Evolutionary conservation across 2,888 invertebrate genomes (phyloP), one percentile per base, ranked within the genome.

Genomic region (Seira sanloemensis): DNA sequence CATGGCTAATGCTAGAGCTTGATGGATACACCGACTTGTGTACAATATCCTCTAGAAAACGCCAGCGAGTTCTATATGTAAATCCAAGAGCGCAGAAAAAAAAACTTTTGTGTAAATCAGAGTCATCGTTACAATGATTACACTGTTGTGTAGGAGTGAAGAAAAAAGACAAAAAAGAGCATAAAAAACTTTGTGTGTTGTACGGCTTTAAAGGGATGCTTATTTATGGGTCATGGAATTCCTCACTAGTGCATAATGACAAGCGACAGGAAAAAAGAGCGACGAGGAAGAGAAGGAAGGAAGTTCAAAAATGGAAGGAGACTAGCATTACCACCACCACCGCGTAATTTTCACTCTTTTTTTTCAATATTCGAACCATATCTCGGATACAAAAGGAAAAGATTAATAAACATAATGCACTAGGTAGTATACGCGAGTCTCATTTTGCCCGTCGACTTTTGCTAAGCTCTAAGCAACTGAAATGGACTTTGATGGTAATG

Each of bases 201-300:
- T 50, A 62, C 62, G 73, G 73, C 54, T 37, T 71, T 21, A 23
- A 54, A 62, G 62, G 73, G 62, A 62, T 62, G 19, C 62, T 62
- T 62, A 62, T 74, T 58, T 62, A 74, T 62, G 26, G 73, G 73
- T 74, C 73, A 74, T 62, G 73, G 62, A 62, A 62, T 74, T 50
- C 50, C 50, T 50, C 50, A 18, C 62, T 21, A 62, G 21, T 7
- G 62, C 19, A 62, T 62, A 62, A 62, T 62, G 62, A 71, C 46
- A 46, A 24, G 46, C 46, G 23, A 46, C 37, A 25, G 25, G 5
- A 19, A 27, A 69, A n/a, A n/a, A n/a, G 21, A 27, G 50, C 18
- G 5, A 27, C 50, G 46, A 21, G 27, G 25, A 62, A 46, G 72
- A 54, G 54, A 72, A 26, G 73, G 62, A 74, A 62, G 73, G 62